A percentile compares a stretch with the other conserved stretches of the same genome.
Conservation (phyloP, 2,797 vertebrate genomes). For the Hapalemur alaotrensis region DNA sequence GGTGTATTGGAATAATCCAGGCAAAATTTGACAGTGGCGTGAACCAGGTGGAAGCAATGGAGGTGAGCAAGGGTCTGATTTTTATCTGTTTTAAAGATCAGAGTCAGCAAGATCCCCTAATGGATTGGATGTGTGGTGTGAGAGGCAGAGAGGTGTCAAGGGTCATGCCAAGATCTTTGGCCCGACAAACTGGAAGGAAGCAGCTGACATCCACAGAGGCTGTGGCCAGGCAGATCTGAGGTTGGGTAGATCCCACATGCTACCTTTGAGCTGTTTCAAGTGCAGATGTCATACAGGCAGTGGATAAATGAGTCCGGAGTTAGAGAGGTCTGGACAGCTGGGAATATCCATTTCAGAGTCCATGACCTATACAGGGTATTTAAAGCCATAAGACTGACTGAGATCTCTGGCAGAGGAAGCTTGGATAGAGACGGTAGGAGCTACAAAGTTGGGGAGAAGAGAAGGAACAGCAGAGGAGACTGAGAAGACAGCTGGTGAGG, state of each 20-base stretch:
- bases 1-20: background rate
- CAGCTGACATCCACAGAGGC: background rate
- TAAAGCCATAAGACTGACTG: background rate
- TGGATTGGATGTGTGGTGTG: background rate
- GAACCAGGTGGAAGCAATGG: background rate
- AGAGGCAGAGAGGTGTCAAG: background rate
- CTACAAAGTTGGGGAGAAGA: background rate
- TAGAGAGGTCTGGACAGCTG: background rate
- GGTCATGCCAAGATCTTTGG: background rate
- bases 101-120: background rate
- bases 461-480: background rate
- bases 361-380: background rate
- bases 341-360: background rate
- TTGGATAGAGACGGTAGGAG: background rate
- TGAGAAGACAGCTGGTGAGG: background rate
- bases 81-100: background rate
- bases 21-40: background rate
- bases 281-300: background rate
- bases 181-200: background rate
- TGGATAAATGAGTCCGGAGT: background rate
- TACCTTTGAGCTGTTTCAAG: background rate
- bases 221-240: background rate
- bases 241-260: background rate
- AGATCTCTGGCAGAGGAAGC: background rate
- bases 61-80: background rate